Percentiles rank a stretch among this genome's conserved stretches.
Evolutionary conservation across 2,888 invertebrate species (phyloP).

Genomic region (Hanleya hanleyi): DNA sequence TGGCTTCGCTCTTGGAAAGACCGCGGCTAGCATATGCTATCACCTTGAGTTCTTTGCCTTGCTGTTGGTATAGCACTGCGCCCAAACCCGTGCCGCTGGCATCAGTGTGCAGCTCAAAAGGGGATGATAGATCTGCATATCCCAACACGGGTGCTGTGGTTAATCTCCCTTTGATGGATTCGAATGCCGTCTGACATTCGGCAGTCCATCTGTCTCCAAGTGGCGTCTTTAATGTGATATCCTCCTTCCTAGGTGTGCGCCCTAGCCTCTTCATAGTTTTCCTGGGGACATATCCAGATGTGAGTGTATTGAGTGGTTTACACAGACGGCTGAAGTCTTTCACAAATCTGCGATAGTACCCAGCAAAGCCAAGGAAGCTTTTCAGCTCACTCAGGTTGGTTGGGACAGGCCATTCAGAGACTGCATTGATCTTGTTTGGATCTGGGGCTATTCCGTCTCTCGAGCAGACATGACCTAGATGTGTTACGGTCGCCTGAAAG

Average conservation of each 20-base stretch:
- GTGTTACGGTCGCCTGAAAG: neutral
- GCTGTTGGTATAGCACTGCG: neutral
- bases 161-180: neutral
- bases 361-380: neutral
- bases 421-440: neutral
- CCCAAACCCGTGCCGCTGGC: neutral
- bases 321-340: neutral
- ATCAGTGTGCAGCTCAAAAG: conserved; percentile 9
- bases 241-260: neutral
- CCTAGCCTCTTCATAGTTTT: neutral
- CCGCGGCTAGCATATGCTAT: neutral
- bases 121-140: neutral
- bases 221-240: neutral
- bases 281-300: neutral
- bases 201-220: neutral
- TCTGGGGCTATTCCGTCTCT: neutral
- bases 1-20: neutral
- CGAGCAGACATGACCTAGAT: conserved; percentile 6
- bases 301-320: neutral
- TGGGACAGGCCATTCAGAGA: neutral
- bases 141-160: neutral
- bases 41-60: neutral
- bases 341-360: conserved; percentile 2
- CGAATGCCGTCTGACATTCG: neutral
- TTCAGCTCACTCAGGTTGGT: neutral